These are phyloP conservation scores for Varroa destructor DNA, from an alignment of 1,140 invertebrate species.

Conservation along the genomic window DNA sequence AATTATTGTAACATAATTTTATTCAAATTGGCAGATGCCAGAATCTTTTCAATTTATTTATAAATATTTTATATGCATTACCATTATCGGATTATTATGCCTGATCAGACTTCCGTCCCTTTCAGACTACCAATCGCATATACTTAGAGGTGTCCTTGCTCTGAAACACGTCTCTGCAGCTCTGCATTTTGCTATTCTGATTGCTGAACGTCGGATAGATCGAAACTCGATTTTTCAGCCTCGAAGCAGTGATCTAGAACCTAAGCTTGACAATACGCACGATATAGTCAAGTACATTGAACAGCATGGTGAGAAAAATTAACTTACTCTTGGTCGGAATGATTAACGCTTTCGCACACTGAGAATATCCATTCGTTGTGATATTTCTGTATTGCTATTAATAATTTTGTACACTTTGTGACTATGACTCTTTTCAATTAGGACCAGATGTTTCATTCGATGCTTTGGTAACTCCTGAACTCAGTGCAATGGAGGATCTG, in stretches of 20 bases:
- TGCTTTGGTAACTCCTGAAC: slow-evolving; percentile 1
- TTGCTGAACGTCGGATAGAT: not conserved
- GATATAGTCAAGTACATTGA: slow-evolving; percentile 26
- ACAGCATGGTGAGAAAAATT: not conserved
- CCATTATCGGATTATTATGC: not conserved
- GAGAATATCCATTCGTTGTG: too few species aligned
- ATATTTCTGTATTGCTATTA: not conserved
- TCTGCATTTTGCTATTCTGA: not conserved
- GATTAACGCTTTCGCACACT: too few species aligned
- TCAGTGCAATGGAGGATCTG: not conserved
- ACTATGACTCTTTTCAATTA: not conserved
- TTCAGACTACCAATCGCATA: slow-evolving; percentile 25
- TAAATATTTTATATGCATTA: not conserved
- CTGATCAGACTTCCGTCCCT: not conserved
- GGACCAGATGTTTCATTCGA: slow-evolving; percentile 21
- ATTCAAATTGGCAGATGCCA: too few species aligned
- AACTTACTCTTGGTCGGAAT: too few species aligned
- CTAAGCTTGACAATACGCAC: not conserved
- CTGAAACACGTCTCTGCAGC: slow-evolving; percentile 3
- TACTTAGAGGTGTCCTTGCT: not conserved
- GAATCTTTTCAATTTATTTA: too few species aligned
- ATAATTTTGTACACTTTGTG: too few species aligned
- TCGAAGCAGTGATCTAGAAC: not conserved
- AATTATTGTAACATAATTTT: too few species aligned
- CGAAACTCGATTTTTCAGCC: slow-evolving; percentile 8